Conservation (phyloP, 2,797 vertebrate genomes). For the Bovichtus diacanthus region DNA sequence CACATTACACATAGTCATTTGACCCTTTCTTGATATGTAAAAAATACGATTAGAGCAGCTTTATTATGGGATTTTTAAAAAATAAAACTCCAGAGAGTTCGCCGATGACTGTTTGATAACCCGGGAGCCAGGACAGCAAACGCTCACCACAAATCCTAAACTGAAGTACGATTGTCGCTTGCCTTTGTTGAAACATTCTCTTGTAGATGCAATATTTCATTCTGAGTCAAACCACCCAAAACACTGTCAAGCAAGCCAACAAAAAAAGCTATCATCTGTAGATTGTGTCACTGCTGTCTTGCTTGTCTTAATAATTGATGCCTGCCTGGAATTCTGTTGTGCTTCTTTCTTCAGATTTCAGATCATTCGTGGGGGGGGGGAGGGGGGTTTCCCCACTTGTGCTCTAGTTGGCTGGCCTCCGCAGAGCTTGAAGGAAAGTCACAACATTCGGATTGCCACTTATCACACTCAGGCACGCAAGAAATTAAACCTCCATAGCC, state of each 20-base stretch:
- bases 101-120: not conserved
- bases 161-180: not conserved
- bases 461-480: slow-evolving; percentile 67
- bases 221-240: slow-evolving; percentile 13
- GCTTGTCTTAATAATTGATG: slow-evolving; percentile 67
- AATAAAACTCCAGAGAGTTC: not conserved
- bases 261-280: slow-evolving; percentile 7
- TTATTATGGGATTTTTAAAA: not conserved
- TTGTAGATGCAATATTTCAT: slow-evolving; percentile 23
- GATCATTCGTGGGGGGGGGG: too few species aligned
- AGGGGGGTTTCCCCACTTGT: not conserved
- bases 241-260: not conserved
- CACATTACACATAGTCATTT: too few species aligned
- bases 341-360: slow-evolving; percentile 29
- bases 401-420: slow-evolving; percentile 43
- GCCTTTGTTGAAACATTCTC: slow-evolving; percentile 30
- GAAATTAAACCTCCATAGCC: slow-evolving; percentile 65
- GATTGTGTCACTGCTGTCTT: slow-evolving; percentile 34
- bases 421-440: slow-evolving; percentile 65
- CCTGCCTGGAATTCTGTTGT: slow-evolving; percentile 43
- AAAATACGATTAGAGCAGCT: not conserved
- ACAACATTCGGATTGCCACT: slow-evolving; percentile 62
- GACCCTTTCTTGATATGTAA: not conserved
- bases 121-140: not conserved
- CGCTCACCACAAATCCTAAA: not conserved